phyloP scores from a whole-genome alignment of 2,888 invertebrate species.

The Helicoverpa assulta region DNA sequence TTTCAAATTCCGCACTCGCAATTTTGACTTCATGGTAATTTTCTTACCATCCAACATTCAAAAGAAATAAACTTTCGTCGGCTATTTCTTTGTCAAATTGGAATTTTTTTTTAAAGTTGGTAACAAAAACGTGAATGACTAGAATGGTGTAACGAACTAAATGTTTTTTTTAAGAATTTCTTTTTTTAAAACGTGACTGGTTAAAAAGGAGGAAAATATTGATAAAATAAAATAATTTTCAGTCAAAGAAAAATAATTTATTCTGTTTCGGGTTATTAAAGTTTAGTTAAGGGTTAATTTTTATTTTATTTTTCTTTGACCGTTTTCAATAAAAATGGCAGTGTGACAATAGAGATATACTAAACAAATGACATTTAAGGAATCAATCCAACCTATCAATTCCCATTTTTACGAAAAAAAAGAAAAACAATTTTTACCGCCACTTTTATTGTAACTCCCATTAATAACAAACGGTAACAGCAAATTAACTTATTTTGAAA shows the following conservation, averaged over 20 bases:
- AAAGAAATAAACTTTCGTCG: conserved; percentile 3
- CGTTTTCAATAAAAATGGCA: conserved; percentile 33
- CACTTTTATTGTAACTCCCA: conserved; percentile 24
- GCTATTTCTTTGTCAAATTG: background rate
- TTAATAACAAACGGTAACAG: conserved; percentile 54
- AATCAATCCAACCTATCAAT: conserved; percentile 78
- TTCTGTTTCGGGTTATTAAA: background rate
- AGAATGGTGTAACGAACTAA: conserved; percentile 10
- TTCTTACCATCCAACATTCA: conserved; percentile 5
- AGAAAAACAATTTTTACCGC: conserved; percentile 4
- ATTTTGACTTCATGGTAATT: conserved; percentile 24
- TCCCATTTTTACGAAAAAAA: conserved; percentile 54
- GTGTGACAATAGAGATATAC: background rate
- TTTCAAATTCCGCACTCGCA: conserved; percentile 5
- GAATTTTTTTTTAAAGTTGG: conserved; percentile 1
- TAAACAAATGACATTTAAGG: conserved; percentile 44
- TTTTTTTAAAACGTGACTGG: conserved; percentile 19
- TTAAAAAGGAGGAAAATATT: conserved; percentile 15
- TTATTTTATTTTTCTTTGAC: conserved; percentile 18
- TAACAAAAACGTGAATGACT: conserved; percentile 14
- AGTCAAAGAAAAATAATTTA: conserved; percentile 11
- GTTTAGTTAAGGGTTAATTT: background rate
- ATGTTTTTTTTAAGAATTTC: background rate
- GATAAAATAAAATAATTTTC: conserved; percentile 5
- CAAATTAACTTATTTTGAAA: conserved; percentile 5